These are phyloP conservation scores for Harpagifer antarcticus DNA, from an alignment of 2,797 vertebrate species.

Conservation along the genomic window DNA sequence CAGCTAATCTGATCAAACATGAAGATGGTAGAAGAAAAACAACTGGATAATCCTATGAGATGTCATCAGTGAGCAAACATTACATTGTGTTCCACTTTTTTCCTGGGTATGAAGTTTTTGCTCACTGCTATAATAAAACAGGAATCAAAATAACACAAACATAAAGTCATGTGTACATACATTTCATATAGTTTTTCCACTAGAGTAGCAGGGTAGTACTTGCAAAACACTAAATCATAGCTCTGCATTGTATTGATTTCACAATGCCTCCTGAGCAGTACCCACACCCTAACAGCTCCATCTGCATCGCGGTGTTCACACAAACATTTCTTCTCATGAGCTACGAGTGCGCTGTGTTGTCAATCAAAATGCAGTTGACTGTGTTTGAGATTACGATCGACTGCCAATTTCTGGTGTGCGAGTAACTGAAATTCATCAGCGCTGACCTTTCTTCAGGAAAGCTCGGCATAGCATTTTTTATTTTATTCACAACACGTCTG, in stretches of 20 bases:
- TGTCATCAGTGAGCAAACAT: slow-evolving; percentile 53
- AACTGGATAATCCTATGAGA: slow-evolving; percentile 55
- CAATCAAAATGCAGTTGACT: slow-evolving; percentile 51
- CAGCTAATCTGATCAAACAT: slow-evolving; percentile 63
- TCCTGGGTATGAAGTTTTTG: slow-evolving; percentile 19
- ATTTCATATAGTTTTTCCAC: slow-evolving; percentile 8
- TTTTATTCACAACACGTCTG: slow-evolving; percentile 52
- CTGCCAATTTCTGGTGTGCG: slow-evolving; percentile 21
- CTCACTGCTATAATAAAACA: background rate
- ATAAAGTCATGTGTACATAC: background rate
- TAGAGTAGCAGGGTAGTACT: background rate
- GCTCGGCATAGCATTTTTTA: slow-evolving; percentile 15
- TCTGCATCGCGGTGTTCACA: slow-evolving; percentile 28
- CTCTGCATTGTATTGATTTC: slow-evolving; percentile 27
- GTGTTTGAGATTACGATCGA: slow-evolving; percentile 47
- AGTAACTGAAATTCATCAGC: slow-evolving; percentile 58
- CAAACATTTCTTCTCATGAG: background rate
- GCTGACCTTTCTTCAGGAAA: slow-evolving; percentile 53
- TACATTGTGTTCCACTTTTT: background rate
- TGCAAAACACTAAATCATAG: slow-evolving; percentile 1
- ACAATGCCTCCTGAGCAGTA: slow-evolving; percentile 10
- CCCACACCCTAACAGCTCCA: slow-evolving; percentile 6
- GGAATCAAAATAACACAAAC: background rate
- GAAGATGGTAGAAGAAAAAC: slow-evolving; percentile 18
- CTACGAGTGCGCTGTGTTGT: background rate